These are phyloP conservation scores for Neomorphus geoffroyi DNA, from an alignment of 2,797 vertebrate species.

Conservation along the genomic window DNA sequence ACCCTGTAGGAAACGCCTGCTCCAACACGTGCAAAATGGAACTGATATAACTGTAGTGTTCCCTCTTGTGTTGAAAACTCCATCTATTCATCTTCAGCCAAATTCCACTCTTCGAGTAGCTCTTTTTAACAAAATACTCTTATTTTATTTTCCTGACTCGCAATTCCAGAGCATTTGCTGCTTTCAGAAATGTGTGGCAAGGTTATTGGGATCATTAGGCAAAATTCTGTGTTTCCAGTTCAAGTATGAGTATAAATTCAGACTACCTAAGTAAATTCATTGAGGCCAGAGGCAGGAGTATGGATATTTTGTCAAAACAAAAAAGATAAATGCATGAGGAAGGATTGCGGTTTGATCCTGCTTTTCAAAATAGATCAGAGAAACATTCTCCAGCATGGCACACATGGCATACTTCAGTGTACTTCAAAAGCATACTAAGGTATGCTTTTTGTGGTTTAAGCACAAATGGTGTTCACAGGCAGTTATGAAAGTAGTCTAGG, in stretches of 20 bases:
- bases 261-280: neutral
- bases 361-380: neutral
- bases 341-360: neutral
- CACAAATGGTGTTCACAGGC: neutral
- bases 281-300: neutral
- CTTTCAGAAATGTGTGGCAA: neutral
- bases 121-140: neutral
- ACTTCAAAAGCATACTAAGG: neutral
- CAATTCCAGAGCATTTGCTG: neutral
- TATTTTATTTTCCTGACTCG: neutral
- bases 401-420: rapidly evolving
- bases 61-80: neutral
- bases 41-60: neutral
- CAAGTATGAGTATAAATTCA: neutral
- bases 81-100: neutral
- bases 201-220: neutral
- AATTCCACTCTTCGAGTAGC: neutral
- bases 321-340: neutral
- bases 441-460: neutral
- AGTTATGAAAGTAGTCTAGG: neutral
- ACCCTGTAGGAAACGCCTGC: neutral
- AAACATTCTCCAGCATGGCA: neutral
- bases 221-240: neutral
- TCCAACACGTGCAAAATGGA: neutral
- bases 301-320: neutral